phyloP scores from a whole-genome alignment of 2,113 vertebrate genomes.

The Salvator merianae region DNA sequence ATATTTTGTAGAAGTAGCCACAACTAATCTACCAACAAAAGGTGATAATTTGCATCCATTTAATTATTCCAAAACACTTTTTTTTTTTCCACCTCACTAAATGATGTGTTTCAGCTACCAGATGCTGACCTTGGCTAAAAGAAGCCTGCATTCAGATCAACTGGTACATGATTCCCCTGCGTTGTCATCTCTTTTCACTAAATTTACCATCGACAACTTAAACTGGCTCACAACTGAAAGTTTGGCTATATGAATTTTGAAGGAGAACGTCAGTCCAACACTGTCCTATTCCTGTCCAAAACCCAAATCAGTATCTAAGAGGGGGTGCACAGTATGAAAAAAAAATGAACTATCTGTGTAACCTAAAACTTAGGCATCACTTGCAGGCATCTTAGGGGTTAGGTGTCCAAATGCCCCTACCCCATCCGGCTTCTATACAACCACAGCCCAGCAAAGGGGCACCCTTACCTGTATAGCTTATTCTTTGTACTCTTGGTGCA shows the following conservation, averaged over 20 bases:
- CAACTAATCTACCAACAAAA: neutral
- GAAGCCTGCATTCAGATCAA: neutral
- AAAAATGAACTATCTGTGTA: too few species aligned
- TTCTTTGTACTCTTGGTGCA: too few species aligned
- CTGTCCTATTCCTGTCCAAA: too few species aligned
- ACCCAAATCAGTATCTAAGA: too few species aligned
- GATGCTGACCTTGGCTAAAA: neutral
- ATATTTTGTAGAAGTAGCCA: neutral
- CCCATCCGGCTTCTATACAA: too few species aligned
- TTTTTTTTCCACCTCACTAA: neutral
- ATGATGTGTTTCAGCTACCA: neutral
- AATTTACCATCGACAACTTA: neutral
- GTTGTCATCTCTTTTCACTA: neutral
- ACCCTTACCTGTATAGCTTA: too few species aligned
- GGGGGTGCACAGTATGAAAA: too few species aligned
- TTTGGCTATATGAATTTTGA: neutral
- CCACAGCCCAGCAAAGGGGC: too few species aligned
- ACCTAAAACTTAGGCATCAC: too few species aligned
- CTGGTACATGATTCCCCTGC: neutral
- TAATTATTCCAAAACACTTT: neutral
- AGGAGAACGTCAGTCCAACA: conserved; percentile 8
- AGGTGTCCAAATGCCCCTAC: too few species aligned
- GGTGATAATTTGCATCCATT: neutral
- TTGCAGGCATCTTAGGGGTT: too few species aligned
- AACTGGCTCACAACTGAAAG: neutral